Base-by-base conservation (phyloP, 1,140 invertebrate species). In the Drosophila santomea region DNA sequence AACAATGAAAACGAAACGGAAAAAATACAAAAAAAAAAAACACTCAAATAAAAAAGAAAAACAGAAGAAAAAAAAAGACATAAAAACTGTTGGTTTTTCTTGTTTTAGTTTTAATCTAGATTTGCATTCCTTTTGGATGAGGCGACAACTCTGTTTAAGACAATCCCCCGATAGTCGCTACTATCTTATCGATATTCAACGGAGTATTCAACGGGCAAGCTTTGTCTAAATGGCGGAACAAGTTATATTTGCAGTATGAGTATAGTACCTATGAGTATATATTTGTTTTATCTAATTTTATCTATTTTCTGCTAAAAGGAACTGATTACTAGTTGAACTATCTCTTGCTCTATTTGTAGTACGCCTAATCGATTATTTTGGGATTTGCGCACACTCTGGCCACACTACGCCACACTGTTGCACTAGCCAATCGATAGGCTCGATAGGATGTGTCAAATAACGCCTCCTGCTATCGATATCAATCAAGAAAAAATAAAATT, bases 1-100 rank as follows among this genome's bases (percentile, higher is more conserved):
- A 88, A 84, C 73, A 80, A 88, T 88, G 75, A 88, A 82, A 77
- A 51, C 45, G 74, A 86, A 76, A 73, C 44, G 47, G 54, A 43
- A 36, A 59, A 58, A 69, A 72, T 36, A 20, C 35, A 59, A 57
- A 63, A 67, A 81, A 81, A 81, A 57, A 78, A 69, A 78, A 88
- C 71, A 86, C 78, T 78, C 55, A 52, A 86, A 86, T 63, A 86
- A 86, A 86, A 45, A 47, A 57, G 38, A 14, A 50, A 50, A 35
- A 74, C 55, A 45, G 48, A 64, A 76, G 59, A 61, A 78, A 45
- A 84, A 84, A 75, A 61, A 80, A 75, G 64, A 78, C 73, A 77
- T 81, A 81, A 77, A 51, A 32, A 2, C 4, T 0, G 10, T 15
- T 51, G 0, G 48, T 35, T 35, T 51, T 32, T 51, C 45, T 39